Conservation (phyloP, 1,140 invertebrate species). For the Cydia strobilella region DNA sequence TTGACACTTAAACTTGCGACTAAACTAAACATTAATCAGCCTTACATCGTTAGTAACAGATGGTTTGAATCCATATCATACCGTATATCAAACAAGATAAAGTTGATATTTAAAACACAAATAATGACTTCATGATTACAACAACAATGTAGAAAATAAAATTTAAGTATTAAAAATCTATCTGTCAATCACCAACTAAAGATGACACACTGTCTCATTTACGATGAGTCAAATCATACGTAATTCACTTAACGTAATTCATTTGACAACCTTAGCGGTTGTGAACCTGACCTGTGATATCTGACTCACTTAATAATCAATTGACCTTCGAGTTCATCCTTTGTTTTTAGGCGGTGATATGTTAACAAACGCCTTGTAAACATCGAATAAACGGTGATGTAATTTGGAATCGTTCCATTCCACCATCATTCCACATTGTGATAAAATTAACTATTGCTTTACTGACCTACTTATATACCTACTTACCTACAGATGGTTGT, state of each 20-base stretch:
- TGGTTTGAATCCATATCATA: too few relatives aligned
- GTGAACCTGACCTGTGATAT: constrained; percentile 7
- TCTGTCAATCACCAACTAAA: not conserved
- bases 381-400: not conserved
- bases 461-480: not conserved
- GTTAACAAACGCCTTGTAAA: constrained; percentile 8
- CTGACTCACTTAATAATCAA: constrained; percentile 11
- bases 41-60: too few relatives aligned
- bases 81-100: too few relatives aligned
- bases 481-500: too few relatives aligned
- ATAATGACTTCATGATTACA: too few relatives aligned
- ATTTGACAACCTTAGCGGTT: not conserved
- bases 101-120: too few relatives aligned
- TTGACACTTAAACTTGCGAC: too few relatives aligned
- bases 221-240: not conserved
- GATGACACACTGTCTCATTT: not conserved
- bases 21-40: too few relatives aligned
- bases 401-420: not conserved
- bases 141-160: too few relatives aligned
- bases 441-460: not conserved
- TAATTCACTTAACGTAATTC: not conserved
- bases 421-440: not conserved
- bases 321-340: constrained; percentile 16
- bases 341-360: not conserved
- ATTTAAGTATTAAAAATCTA: too few relatives aligned